Evolutionary conservation across 2,888 invertebrate genomes (phyloP), one percentile per base, ranked within the genome.

Genomic region (Cheilosia impressa): DNA sequence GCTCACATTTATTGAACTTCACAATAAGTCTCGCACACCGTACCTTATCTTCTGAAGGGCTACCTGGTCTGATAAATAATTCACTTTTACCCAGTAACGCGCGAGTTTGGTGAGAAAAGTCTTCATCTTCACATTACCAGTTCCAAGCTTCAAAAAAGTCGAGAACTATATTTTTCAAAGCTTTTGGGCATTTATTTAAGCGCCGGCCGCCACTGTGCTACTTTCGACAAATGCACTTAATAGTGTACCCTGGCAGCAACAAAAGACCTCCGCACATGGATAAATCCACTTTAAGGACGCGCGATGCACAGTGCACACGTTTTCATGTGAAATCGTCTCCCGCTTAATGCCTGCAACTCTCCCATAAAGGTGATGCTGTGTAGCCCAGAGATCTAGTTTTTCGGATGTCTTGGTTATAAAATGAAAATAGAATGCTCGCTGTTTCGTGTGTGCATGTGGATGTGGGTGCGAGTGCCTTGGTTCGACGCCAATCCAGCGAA

Each of bases 281-380:
- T 85, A 85, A 85, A 81, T 85, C 81, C 85, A 81, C 85, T 81
- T 85, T 77, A 80, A 77, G 71, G 71, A 82, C 82, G 77, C 63
- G 43, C 31, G 31, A 31, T 7, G 31, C 31, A 31, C 9, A 9
- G 60, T 75, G 72, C 45, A 76, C 71, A 81, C 71, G 66, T 60
- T 85, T 79, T 24, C 52, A 73, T 43, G 58, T 84, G 68, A 79
- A 83, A 79, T 55, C 65, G 52, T 79, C 83, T 79, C 52, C 45
- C 50, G 55, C 53, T 45, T 58, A 53, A 50, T 60, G 57, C 41
- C 43, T 53, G 50, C 41, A 38, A 62, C 73, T 27, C 50, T 69
- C 19, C 38, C 13, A 57, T 17, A 41, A 68, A 66, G 41, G 58
- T 76, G 47, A 43, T 72, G 68, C 17, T 58, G 60, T 63, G 60